Evolutionary conservation across 2,888 invertebrate genomes (phyloP).

Genomic region (Tineola bisselliella): DNA sequence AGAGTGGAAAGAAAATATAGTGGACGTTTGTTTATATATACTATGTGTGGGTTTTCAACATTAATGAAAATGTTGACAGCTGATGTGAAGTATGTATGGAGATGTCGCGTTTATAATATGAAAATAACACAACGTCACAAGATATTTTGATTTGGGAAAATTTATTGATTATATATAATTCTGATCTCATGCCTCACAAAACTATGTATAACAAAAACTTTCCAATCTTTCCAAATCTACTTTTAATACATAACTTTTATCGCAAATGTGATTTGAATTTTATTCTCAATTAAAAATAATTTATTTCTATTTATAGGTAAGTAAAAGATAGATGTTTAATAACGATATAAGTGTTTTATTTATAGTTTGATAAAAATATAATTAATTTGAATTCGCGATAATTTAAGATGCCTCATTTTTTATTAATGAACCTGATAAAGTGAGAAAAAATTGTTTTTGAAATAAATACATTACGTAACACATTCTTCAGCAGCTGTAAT

Average conservation of each 20-base stretch:
- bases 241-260: too few species aligned
- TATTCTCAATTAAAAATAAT: background rate
- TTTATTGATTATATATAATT: too few species aligned
- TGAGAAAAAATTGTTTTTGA: background rate
- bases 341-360: background rate
- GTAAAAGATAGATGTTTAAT: background rate
- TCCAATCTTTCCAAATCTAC: too few species aligned
- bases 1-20: background rate
- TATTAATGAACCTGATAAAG: background rate
- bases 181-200: too few species aligned
- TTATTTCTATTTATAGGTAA: constrained; percentile 1
- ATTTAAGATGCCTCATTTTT: background rate
- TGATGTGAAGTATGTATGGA: background rate
- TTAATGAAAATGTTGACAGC: too few species aligned
- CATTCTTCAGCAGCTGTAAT: background rate
- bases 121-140: background rate
- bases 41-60: background rate
- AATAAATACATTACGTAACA: background rate
- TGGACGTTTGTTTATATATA: background rate
- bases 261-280: too few species aligned
- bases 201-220: too few species aligned
- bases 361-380: background rate
- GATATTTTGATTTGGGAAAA: background rate
- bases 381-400: background rate
- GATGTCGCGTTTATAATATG: background rate